Conservation (phyloP, 2,888 invertebrate species). For the Margaritifera margaritifera region DNA sequence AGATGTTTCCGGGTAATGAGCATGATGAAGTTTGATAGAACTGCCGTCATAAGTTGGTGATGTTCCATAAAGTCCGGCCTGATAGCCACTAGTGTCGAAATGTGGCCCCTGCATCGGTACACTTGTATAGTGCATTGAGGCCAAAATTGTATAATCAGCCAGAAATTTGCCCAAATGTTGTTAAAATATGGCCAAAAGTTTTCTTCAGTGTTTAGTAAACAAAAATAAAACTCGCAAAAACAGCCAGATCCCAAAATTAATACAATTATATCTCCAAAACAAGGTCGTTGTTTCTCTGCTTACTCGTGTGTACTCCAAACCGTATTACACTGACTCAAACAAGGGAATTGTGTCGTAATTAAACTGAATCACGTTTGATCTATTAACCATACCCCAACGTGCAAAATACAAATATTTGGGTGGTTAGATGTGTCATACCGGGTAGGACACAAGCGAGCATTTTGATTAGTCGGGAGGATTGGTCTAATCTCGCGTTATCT, state of each 20-base stretch:
- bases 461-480: slow-evolving; percentile 24
- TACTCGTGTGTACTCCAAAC: slow-evolving; percentile 31
- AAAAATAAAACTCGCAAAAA: slow-evolving; percentile 32
- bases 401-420: slow-evolving; percentile 36
- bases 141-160: background rate
- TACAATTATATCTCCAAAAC: slow-evolving; percentile 29
- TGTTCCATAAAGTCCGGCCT: slow-evolving; percentile 48
- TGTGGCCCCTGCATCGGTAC: slow-evolving; percentile 47
- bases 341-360: slow-evolving; percentile 36
- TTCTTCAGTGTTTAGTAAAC: slow-evolving; percentile 29
- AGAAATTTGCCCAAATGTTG: slow-evolving; percentile 7
- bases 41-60: slow-evolving; percentile 47
- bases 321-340: slow-evolving; percentile 40
- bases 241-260: slow-evolving; percentile 38
- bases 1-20: slow-evolving; percentile 46
- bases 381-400: slow-evolving; percentile 24
- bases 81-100: slow-evolving; percentile 48
- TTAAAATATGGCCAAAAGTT: slow-evolving; percentile 24
- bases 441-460: slow-evolving; percentile 12
- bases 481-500: slow-evolving; percentile 22
- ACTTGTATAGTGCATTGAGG: slow-evolving; percentile 28
- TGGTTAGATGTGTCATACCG: slow-evolving; percentile 37
- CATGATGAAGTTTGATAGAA: slow-evolving; percentile 51
- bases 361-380: slow-evolving; percentile 37
- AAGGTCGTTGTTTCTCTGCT: slow-evolving; percentile 22